Evolutionary conservation across 2,888 invertebrate genomes (phyloP).

Genomic region (Leucania comma): DNA sequence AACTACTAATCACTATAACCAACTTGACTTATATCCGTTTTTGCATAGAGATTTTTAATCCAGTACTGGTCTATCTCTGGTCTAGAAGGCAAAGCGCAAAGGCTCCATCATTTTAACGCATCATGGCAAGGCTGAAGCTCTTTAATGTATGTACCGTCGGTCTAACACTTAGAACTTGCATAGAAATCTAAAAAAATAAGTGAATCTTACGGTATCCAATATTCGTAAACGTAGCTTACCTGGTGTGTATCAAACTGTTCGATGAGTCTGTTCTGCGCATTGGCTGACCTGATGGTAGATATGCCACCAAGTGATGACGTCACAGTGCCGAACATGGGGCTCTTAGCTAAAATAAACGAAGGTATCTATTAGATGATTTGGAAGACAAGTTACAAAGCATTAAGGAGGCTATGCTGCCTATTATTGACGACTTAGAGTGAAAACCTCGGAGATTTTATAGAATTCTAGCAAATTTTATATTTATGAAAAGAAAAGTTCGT

Average conservation of each 20-base stretch:
- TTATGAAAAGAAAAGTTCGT: no score
- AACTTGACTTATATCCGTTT: not conserved
- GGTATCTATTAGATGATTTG: not conserved
- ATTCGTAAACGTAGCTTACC: conserved; percentile 71
- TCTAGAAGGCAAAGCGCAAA: no score
- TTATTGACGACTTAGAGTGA: no score
- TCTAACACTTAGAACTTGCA: not conserved
- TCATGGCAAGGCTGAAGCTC: not conserved
- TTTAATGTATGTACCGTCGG: not conserved
- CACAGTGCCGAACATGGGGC: conserved; percentile 95
- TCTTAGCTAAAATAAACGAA: conserved; percentile 90
- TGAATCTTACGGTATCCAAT: no score
- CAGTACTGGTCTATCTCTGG: not conserved
- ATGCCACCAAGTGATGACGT: conserved; percentile 94
- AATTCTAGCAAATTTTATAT: no score
- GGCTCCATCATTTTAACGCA: no score
- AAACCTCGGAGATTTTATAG: no score
- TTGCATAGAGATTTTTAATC: not conserved
- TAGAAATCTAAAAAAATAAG: no score
- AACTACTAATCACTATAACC: not conserved
- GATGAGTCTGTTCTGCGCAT: conserved; percentile 92
- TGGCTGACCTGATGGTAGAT: conserved; percentile 93
- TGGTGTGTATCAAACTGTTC: conserved; percentile 91
- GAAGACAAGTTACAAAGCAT: not conserved
- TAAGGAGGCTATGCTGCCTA: no score